Conservation (phyloP, 2,113 vertebrate genomes). For the Dipodomys stephensi region DNA sequence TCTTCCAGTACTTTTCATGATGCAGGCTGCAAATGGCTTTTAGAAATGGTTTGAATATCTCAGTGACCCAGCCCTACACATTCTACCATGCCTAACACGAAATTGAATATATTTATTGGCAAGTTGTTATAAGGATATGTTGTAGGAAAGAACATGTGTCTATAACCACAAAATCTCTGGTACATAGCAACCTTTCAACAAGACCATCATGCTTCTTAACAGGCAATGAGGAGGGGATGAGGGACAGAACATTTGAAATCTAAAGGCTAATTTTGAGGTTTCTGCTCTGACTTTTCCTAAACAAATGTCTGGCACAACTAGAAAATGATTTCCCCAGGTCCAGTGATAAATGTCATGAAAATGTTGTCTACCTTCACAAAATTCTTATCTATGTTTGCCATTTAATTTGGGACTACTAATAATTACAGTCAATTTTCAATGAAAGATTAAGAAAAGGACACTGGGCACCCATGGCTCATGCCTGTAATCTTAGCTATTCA, state of each 20-base stretch:
- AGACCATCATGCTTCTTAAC: not conserved
- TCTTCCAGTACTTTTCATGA: conserved; percentile 71
- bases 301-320: not conserved
- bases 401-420: not conserved
- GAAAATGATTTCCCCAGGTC: not conserved
- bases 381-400: not conserved
- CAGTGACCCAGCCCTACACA: conserved; percentile 54
- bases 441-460: not conserved
- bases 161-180: not conserved
- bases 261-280: not conserved
- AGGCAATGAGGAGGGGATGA: not conserved
- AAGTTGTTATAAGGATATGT: conserved; percentile 10
- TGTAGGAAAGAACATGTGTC: not conserved
- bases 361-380: not conserved
- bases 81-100: conserved; percentile 18
- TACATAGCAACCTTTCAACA: not conserved
- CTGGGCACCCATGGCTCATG: too few species aligned
- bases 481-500: too few species aligned
- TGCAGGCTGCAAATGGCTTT: conserved; percentile 80
- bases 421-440: not conserved
- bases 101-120: conserved; percentile 46
- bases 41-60: conserved; percentile 82
- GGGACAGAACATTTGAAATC: not conserved
- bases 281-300: not conserved
- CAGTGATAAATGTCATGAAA: not conserved